A percentile compares a stretch with the other conserved stretches of the same genome.
These are phyloP conservation scores for Butastur rufipennis DNA, from an alignment of 2,113 vertebrate genomes.

Conservation along the genomic window DNA sequence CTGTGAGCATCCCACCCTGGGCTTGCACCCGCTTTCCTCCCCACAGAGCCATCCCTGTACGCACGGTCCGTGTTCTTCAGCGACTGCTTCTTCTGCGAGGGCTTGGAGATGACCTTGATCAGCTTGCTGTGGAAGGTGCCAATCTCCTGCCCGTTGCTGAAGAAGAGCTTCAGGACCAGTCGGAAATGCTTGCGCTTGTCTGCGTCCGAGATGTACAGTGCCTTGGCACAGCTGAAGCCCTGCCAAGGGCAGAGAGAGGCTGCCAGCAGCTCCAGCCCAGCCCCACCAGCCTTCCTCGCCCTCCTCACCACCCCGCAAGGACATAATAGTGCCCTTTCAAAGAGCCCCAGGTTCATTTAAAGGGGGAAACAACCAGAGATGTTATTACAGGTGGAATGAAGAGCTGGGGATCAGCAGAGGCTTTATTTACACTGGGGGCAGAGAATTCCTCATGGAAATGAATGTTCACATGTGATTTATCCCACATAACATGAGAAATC, in stretches of 20 bases:
- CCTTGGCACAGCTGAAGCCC: constrained; percentile 91
- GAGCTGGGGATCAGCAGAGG: neutral
- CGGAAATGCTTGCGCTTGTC: constrained; percentile 96
- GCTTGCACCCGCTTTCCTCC: neutral
- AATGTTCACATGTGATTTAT: constrained; percentile 55
- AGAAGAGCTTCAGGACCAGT: constrained; percentile 85
- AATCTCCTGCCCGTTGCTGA: constrained; percentile 85
- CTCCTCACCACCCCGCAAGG: neutral
- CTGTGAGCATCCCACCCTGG: neutral
- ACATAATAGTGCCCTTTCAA: constrained; percentile 46
- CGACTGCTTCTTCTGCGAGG: constrained; percentile 96
- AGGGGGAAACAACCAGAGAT: neutral
- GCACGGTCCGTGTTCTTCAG: constrained; percentile 94
- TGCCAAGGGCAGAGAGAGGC: constrained; percentile 17
- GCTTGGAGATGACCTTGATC: constrained; percentile 98
- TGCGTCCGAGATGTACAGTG: constrained; percentile 89
- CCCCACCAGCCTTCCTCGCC: neutral
- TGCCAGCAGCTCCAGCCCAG: neutral
- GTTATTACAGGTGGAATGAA: constrained; percentile 69
- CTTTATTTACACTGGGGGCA: constrained; percentile 57
- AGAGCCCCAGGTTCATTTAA: neutral
- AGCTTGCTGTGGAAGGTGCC: constrained; percentile 90
- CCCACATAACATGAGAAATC: constrained; percentile 30
- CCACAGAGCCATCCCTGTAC: neutral
- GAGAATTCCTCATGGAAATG: constrained; percentile 60